Base-by-base conservation (phyloP, 2,113 vertebrate genomes). In the Silurus asotus region DNA sequence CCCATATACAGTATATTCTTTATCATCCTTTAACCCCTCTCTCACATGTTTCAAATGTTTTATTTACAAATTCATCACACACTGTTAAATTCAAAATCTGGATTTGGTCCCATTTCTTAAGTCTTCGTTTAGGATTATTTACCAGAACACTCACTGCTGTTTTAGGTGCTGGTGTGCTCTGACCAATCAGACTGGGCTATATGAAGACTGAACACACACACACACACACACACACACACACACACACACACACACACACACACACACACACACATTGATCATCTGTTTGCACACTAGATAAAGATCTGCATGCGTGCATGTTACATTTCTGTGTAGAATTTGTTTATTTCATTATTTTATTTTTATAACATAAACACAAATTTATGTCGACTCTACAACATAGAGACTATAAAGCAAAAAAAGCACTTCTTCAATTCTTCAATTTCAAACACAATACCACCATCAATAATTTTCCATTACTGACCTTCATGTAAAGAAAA, bases 401-500 rank as follows among this genome's bases (percentile, higher is more conserved):
- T 2, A 23, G 17, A 61, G 17, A 61, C 19, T 20, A 1, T 37
- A 37, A 37, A 37, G 37, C 37, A 37, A 37, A 37, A 37, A 37
- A 37, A 37, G 37, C 37, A 37, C 37, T 37, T 37, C 37, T 37
- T 37, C 37, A 37, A 37, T 37, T 37, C 37, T 37, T 37, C 37
- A 76, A 55, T 48, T 56, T 65, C 37, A 37, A 20, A 37, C 75
- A 65, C 5, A 6, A 48, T 25, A 45, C 61, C 48, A 65, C 65
- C 20, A 82, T 65, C 80, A 53, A 23, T 1, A 4, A 70, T 37
- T 65, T 58, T 11, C 20, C 78, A 86, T 89, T 85, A 92, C 93
- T 94, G 90, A 94, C 94, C 93, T 92, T 89, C 1, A 37, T 62
- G 78, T 89, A 92, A 51, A 93, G 90, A 87, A 87, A 94, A 69